phyloP scores from a whole-genome alignment of 2,888 invertebrate genomes.

The Pinctada fucata region DNA sequence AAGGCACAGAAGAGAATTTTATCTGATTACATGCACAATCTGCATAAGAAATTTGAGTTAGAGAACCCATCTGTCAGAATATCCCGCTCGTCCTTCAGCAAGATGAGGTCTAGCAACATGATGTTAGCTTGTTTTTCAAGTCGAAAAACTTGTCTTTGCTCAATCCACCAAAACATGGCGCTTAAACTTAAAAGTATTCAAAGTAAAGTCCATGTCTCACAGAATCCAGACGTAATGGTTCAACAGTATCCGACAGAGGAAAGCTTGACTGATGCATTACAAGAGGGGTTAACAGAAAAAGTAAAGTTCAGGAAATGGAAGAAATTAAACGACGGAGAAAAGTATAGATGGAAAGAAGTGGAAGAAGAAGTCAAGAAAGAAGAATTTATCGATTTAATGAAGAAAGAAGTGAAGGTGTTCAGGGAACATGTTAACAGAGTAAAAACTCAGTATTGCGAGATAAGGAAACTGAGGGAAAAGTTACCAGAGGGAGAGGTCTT shows the following conservation, averaged over 20 bases:
- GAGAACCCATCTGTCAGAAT: slow-evolving; percentile 30
- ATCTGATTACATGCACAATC: slow-evolving; percentile 17
- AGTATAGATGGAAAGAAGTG: slow-evolving; percentile 19
- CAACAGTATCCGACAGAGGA: background rate
- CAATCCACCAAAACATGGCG: slow-evolving; percentile 44
- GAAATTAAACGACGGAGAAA: slow-evolving; percentile 22
- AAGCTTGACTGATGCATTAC: background rate
- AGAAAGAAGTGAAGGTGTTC: slow-evolving; percentile 11
- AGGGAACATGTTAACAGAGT: slow-evolving; percentile 31
- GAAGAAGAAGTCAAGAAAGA: slow-evolving; percentile 20
- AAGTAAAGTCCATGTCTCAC: slow-evolving; percentile 3
- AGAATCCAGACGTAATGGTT: slow-evolving; percentile 25
- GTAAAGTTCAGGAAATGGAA: slow-evolving; percentile 14
- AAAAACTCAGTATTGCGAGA: slow-evolving; percentile 38
- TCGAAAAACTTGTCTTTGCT: slow-evolving; percentile 41
- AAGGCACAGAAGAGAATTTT: background rate
- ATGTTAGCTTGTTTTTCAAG: slow-evolving; percentile 28
- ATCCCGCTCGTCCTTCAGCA: slow-evolving; percentile 30
- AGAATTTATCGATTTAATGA: slow-evolving; percentile 13
- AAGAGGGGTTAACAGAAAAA: background rate
- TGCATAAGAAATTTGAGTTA: slow-evolving; percentile 24
- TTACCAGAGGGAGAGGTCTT: slow-evolving; percentile 31
- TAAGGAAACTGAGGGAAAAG: slow-evolving; percentile 34
- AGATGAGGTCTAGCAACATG: slow-evolving; percentile 34
- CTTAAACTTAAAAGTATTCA: slow-evolving; percentile 37